Conservation (phyloP, 2,888 invertebrate genomes). For the Ichneumon xanthorius region DNA sequence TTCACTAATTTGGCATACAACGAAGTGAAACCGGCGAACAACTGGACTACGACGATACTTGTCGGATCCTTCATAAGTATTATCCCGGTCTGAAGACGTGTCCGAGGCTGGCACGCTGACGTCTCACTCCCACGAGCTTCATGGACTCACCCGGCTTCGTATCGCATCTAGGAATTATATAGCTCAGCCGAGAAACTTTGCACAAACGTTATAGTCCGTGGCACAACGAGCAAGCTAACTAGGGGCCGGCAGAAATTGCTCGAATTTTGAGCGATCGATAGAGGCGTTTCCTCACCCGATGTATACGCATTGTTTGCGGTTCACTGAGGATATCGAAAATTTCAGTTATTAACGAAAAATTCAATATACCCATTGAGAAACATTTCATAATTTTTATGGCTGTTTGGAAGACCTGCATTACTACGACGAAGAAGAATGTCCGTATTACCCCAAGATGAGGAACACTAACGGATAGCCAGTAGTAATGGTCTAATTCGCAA, state of each 20-base stretch:
- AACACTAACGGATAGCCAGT: conserved; percentile 6
- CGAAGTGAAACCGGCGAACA: conserved; percentile 25
- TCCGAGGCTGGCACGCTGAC: not conserved
- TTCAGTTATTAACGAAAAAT: not conserved
- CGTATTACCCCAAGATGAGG: conserved; percentile 24
- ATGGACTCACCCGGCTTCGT: conserved; percentile 31
- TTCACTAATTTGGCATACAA: conserved; percentile 44
- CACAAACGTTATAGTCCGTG: not conserved
- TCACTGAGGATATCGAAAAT: not conserved
- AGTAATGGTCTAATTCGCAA: conserved; percentile 7
- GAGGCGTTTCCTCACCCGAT: not conserved
- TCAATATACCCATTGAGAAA: not conserved
- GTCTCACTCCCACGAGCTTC: conserved; percentile 39
- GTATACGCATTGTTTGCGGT: not conserved
- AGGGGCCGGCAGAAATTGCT: not conserved
- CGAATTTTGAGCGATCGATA: not conserved
- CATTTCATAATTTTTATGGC: not conserved
- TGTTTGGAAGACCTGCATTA: not conserved
- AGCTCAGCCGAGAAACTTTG: conserved; percentile 18
- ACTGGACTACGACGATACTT: conserved; percentile 42
- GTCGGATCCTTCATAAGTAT: conserved; percentile 1
- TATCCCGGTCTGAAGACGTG: not conserved
- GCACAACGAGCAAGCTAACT: not conserved
- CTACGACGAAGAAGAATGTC: not conserved
- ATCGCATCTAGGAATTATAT: conserved; percentile 32